Evolutionary conservation across 2,113 vertebrate genomes (phyloP).

Genomic region (Spea multiplicata): DNA sequence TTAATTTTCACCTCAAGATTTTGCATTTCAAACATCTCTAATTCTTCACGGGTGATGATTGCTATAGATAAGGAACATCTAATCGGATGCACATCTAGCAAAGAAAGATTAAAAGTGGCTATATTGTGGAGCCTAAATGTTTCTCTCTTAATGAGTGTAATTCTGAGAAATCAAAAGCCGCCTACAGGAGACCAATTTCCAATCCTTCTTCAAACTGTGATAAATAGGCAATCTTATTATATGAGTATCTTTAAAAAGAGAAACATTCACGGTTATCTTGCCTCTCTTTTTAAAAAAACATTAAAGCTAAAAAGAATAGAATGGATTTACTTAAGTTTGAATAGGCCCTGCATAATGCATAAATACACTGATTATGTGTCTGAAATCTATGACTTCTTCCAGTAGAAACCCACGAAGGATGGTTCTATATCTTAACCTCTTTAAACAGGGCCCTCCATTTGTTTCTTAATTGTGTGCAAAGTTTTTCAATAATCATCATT

Average conservation of each 20-base stretch:
- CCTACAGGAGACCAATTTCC: conserved; percentile 33
- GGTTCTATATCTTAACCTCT: no score
- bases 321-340: no score
- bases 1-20: not conserved
- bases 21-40: not conserved
- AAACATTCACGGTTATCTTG: not conserved
- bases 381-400: no score
- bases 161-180: conserved; percentile 15
- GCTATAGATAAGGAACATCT: not conserved
- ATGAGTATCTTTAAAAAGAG: conserved; percentile 9
- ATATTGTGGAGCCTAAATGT: not conserved
- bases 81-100: not conserved
- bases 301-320: no score
- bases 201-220: conserved; percentile 40
- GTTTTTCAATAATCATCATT: no score
- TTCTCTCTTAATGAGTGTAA: conserved; percentile 24
- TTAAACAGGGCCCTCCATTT: no score
- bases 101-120: not conserved
- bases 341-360: no score
- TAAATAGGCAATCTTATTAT: conserved; percentile 32
- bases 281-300: not conserved
- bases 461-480: no score
- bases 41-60: not conserved
- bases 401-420: no score
- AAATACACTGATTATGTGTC: no score